Conservation (phyloP, 1,140 invertebrate genomes). For the Procambarus clarkii region DNA sequence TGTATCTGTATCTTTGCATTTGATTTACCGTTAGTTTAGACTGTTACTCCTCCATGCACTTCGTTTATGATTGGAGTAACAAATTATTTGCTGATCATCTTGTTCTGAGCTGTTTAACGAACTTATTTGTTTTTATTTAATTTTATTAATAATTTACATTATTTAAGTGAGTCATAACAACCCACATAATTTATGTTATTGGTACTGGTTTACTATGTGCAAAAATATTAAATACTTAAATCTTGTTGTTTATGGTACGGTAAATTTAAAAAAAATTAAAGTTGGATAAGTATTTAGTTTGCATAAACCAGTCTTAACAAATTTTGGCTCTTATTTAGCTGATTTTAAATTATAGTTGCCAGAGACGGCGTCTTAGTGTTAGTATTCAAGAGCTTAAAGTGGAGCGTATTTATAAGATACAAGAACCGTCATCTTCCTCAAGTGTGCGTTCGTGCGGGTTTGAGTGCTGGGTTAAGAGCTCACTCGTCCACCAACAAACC, state of each 20-base stretch:
- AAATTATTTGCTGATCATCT: neutral
- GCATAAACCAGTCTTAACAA: too few relatives aligned
- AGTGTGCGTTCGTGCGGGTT: neutral
- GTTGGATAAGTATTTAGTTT: too few relatives aligned
- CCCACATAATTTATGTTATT: neutral
- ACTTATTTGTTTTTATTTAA: neutral
- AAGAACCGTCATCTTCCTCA: neutral
- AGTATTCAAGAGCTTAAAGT: neutral
- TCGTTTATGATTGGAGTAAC: too few relatives aligned
- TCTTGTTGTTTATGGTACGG: too few relatives aligned
- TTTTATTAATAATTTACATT: neutral
- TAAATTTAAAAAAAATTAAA: too few relatives aligned
- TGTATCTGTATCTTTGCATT: neutral
- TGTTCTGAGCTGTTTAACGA: neutral
- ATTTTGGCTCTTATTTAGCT: too few relatives aligned
- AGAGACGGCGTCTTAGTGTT: too few relatives aligned
- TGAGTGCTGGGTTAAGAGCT: neutral
- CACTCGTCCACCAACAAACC: neutral
- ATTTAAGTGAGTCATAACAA: neutral
- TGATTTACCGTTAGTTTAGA: constrained; percentile 25
- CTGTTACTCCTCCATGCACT: neutral
- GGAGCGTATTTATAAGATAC: neutral
- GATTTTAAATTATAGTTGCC: too few relatives aligned
- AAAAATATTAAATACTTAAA: too few relatives aligned
- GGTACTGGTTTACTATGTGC: too few relatives aligned